Conservation (phyloP, 1,140 invertebrate genomes). For the Neomicropteryx cornuta region DNA sequence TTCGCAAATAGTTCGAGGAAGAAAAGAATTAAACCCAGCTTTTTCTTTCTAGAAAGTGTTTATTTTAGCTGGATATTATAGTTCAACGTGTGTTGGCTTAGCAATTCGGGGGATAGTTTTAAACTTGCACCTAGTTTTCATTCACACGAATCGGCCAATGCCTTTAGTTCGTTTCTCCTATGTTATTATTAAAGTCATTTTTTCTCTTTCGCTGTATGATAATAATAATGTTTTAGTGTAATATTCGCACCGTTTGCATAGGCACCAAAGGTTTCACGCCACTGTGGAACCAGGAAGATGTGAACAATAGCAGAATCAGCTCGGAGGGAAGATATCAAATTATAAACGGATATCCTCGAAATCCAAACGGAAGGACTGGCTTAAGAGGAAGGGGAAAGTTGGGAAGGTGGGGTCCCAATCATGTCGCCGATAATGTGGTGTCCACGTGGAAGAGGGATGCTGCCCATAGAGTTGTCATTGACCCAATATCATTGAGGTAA, state of each 20-base stretch:
- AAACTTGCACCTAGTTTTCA: conserved; percentile 1
- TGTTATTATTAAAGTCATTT: no score
- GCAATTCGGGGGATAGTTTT: no score
- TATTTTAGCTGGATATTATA: no score
- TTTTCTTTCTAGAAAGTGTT: no score
- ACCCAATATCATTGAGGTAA: no score
- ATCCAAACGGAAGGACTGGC: conserved; percentile 82
- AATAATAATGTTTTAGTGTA: conserved; percentile 8
- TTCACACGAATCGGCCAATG: neutral
- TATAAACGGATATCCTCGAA: conserved; percentile 51
- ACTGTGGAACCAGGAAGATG: conserved; percentile 74
- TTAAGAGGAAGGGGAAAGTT: conserved; percentile 66
- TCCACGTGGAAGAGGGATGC: conserved; percentile 76
- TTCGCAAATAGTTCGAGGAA: no score
- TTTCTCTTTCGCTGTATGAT: conserved; percentile 4
- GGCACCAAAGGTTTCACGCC: conserved; percentile 48
- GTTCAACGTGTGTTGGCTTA: no score
- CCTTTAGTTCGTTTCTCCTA: no score
- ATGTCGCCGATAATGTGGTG: conserved; percentile 83
- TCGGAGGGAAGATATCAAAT: conserved; percentile 57
- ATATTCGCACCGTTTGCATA: no score
- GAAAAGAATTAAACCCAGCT: no score
- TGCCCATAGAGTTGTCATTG: no score
- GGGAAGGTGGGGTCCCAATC: conserved; percentile 91
- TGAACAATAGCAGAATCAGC: conserved; percentile 66